Evolutionary conservation across 92 coral and sea anemone species (phyloP), one percentile per base, ranked within the genome.

Genomic region (Phenganax marumi): DNA sequence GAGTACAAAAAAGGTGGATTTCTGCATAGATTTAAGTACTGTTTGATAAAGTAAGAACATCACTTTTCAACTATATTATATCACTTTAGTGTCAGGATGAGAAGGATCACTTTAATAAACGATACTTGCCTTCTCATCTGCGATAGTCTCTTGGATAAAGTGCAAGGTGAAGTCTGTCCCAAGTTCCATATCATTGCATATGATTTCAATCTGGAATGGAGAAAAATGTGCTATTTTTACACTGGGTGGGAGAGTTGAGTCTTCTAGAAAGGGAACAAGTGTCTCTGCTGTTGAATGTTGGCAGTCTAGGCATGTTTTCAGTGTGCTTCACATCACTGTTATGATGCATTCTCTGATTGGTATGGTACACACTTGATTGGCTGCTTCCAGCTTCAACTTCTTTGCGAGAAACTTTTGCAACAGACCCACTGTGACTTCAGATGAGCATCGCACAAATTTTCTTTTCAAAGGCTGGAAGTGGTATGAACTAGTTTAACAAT

Each of bases 91-190:
- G 43, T 33, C 43, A 33, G 5, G 5, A 33, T 33, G 43, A 33
- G 43, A 33, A 33, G 5, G 5, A 33, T 33, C 43, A 33, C 5
- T 2, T 1, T 33, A 33, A 72, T 16, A 72, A 47, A 8, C 23
- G 24, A 4, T 18, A 55, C 83, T 46, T 81, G 82, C 89, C 51
- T 81, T 56, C 57, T 55, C 54, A 8, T 76, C 22, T 17, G 83
- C 78, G 58, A 81, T 81, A 18, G 83, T 75, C 50, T 94, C 98
- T 52, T 87, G 90, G 73, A 94, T 94, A 83, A 87, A 90, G 84
- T 92, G 93, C 57, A 94, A 84, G 4, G 98, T 94, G 33, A 94
- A 85, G 74, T 94, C 98, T 58, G 87, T 92, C 53, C 93, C 97
- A 91, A 94, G 91, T 84, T 92, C 97, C 71, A 92, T 92, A 19